Percentiles rank a stretch among this genome's conserved stretches.
These are phyloP conservation scores for Scaptomyza tumidula DNA, from an alignment of 2,888 invertebrate genomes.

Conservation along the genomic window DNA sequence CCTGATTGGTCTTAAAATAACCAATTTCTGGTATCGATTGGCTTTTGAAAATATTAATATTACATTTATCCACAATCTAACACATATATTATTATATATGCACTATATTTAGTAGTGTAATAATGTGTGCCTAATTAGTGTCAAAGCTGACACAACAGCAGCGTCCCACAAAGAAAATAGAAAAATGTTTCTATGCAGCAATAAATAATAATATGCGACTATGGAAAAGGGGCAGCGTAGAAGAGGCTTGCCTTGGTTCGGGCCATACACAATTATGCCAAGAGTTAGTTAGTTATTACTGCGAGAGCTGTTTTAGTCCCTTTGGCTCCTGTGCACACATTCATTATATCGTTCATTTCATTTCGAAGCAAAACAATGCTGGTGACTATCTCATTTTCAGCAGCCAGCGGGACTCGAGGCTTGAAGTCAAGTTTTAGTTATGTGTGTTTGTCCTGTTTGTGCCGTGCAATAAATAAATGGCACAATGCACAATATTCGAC, in stretches of 20 bases:
- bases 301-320: constrained; percentile 37
- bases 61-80: not conserved
- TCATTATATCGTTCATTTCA: constrained; percentile 71
- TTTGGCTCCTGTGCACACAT: constrained; percentile 41
- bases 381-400: constrained; percentile 70
- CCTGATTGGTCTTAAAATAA: not conserved
- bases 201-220: constrained; percentile 66
- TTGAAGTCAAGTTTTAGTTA: constrained; percentile 11
- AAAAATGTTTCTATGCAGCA: constrained; percentile 12
- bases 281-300: constrained; percentile 68
- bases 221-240: constrained; percentile 12
- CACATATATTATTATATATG: not conserved
- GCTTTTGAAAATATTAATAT: not conserved
- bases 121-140: constrained; percentile 33
- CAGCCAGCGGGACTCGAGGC: constrained; percentile 42
- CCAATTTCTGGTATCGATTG: not conserved
- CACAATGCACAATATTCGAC: constrained; percentile 68
- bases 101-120: constrained; percentile 1
- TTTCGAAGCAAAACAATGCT: constrained; percentile 68
- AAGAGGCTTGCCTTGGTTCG: constrained; percentile 3
- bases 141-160: constrained; percentile 16
- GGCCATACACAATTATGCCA: constrained; percentile 50
- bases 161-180: constrained; percentile 4
- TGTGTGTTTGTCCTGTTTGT: constrained; percentile 13
- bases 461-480: constrained; percentile 70